Percentiles rank a stretch among this genome's conserved stretches.
phyloP scores from a whole-genome alignment of 2,113 vertebrate species.

The Turnix velox region DNA sequence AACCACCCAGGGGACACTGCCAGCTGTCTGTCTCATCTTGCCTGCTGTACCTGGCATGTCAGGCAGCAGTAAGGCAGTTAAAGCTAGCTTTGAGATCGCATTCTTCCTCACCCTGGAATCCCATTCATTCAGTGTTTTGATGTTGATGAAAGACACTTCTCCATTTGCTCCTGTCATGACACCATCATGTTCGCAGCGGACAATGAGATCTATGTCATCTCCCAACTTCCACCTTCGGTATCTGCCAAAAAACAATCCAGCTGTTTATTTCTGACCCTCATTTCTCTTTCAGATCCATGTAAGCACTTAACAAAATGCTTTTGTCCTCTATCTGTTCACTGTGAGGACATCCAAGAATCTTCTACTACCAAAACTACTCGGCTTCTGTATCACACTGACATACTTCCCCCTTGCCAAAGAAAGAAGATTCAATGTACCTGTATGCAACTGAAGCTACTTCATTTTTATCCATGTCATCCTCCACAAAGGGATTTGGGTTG shows the following conservation, averaged over 20 bases:
- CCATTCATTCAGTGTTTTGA: constrained; percentile 99
- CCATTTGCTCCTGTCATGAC: constrained; percentile 98
- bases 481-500: constrained; percentile 92
- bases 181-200: constrained; percentile 95
- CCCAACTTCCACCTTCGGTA: constrained; percentile 98
- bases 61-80: constrained; percentile 40
- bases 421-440: constrained; percentile 75
- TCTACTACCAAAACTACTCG: neutral
- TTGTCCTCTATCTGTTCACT: neutral
- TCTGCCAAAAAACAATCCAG: constrained; percentile 55
- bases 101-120: constrained; percentile 88
- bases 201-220: constrained; percentile 96
- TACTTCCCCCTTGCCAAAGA: neutral
- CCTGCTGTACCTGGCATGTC: constrained; percentile 15
- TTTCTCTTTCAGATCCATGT: neutral
- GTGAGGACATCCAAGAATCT: neutral
- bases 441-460: constrained; percentile 97
- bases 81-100: neutral
- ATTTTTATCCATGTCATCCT: constrained; percentile 96
- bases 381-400: rapidly evolving
- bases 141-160: constrained; percentile 96
- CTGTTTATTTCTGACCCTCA: neutral
- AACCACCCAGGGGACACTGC: rapidly evolving
- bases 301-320: neutral
- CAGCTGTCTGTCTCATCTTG: neutral